Evolutionary conservation across 1,140 invertebrate species (phyloP), one percentile per base, ranked within the genome.

Genomic region (Samia ricini): DNA sequence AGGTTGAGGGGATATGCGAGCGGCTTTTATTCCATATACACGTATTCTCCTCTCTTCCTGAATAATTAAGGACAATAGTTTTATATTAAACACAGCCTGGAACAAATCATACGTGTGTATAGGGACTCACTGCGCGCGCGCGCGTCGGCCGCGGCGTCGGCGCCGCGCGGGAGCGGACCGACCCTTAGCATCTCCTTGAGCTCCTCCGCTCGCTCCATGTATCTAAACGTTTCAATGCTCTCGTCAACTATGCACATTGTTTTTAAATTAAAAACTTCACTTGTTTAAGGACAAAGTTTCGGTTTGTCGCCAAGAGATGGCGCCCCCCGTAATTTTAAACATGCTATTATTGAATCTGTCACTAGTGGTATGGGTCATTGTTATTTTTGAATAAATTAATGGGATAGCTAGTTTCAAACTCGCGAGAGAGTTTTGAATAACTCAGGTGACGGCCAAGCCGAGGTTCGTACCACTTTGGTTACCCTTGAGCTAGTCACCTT

Each of bases 171-270:
- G 3, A 18, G 8, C 24, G 58, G 51, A 3, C 42, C 56, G 0
- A 58, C 65, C 19, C 72, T 74, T 6, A 84, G 51, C 8, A 58
- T 66, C 5, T 66, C 56, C 33, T 83, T 82, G 6, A 85, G 66
- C 15, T 85, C 79, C 56, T 85, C 82, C 4, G 82, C 82, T n/a
- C 82, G 58, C 22, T 85, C 76, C 82, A 85, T 85, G 19, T 85
- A 85, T 19, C 82, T 57, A n/a, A n/a, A n/a, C n/a, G 4, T 21
- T 36, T 1, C n/a, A 2, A 24, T n/a, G n/a, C n/a, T n/a, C n/a
- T n/a, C 15, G 12, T 4, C 15, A 15, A 5, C 19, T 4, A 49
- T 15, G 33, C 6, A 7, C 15, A 7, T 6, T 7, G 15, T 6
- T 7, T 36, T 36, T 15, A 7, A 36, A 15, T 36, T 36, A 36